Conservation (phyloP, 2,797 vertebrate species). For the Bovichtus diacanthus region DNA sequence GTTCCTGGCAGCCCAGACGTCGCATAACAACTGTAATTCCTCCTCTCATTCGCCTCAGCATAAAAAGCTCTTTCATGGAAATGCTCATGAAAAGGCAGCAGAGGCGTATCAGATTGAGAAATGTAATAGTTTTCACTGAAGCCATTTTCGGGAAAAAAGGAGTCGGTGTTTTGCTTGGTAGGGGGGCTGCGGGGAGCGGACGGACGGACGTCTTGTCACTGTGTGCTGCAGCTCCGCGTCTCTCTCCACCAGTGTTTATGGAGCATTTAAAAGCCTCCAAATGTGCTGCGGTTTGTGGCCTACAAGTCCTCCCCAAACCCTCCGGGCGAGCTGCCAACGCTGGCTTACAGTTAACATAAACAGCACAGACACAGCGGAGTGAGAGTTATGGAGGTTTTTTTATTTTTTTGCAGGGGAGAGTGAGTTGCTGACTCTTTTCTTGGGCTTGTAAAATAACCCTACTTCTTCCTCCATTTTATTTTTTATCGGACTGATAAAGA, state of each 20-base stretch:
- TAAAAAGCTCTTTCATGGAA: constrained; percentile 73
- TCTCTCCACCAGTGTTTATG: constrained; percentile 75
- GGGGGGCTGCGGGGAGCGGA: not conserved
- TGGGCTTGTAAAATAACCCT: constrained; percentile 36
- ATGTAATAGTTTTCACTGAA: constrained; percentile 70
- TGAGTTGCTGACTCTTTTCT: constrained; percentile 43
- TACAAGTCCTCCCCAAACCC: constrained; percentile 61
- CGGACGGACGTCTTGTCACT: constrained; percentile 43
- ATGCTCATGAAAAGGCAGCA: constrained; percentile 51
- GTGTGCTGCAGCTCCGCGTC: constrained; percentile 58
- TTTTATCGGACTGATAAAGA: constrained; percentile 37
- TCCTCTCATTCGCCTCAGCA: constrained; percentile 59
- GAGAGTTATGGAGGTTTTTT: constrained; percentile 25
- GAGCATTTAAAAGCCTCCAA: constrained; percentile 76
- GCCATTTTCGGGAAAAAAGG: constrained; percentile 63
- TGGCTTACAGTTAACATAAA: constrained; percentile 62
- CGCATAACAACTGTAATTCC: constrained; percentile 65
- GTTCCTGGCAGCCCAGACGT: constrained; percentile 54
- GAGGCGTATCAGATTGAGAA: constrained; percentile 69
- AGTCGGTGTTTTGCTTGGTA: constrained; percentile 32
- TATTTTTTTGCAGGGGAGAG: constrained; percentile 26
- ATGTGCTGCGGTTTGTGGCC: constrained; percentile 78
- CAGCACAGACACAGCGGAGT: constrained; percentile 41
- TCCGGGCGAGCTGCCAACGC: constrained; percentile 53
- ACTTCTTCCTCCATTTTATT: constrained; percentile 24